Evolutionary conservation across 2,113 vertebrate genomes (phyloP), one percentile per base, ranked within the genome.

Genomic region (Vimba vimba): DNA sequence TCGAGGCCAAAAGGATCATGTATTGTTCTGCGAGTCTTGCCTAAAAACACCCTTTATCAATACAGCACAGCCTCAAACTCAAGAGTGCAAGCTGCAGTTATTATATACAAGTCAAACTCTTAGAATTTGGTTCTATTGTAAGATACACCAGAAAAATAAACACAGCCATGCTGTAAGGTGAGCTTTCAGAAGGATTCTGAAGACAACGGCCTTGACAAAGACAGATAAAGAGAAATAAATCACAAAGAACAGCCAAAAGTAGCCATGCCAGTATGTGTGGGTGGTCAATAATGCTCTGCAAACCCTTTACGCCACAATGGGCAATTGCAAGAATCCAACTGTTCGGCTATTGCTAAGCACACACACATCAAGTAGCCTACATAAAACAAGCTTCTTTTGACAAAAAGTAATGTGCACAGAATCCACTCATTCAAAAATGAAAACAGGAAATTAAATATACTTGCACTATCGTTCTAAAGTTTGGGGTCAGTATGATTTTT

Each of bases 221-320:
- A 79, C 77, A 59, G 33, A 60, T 59, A 60, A 60, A 79, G 33
- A 79, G 52, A 60, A 60, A 43, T 57, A 60, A 15, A 79, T 60
- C 10, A 60, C 77, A 79, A 79, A 60, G 52, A 79, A 59, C 55
- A 79, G 77, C 77, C 77, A 79, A 60, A 60, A 79, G 77, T 43
- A 79, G 30, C 77, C 4, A 11, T 0, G 77, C 77, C 77, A 79
- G 77, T 79, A 21, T 60, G 47, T 15, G 77, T 79, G 77, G 77
- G 55, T 79, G 77, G 77, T 39, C 52, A 79, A 79, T 60, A 59
- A 60, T 79, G 55, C 75, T 55, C 19, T 8, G 33, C 33, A 43
- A 79, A 43, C 4, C 55, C 12, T 79, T 60, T n/a, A 57, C 6
- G 6, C 30, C 77, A 79, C n/a, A 79, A 79, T 39, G 55, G 77